phyloP scores from a whole-genome alignment of 92 coral and sea anemone species.

The Bergia puertoricense region DNA sequence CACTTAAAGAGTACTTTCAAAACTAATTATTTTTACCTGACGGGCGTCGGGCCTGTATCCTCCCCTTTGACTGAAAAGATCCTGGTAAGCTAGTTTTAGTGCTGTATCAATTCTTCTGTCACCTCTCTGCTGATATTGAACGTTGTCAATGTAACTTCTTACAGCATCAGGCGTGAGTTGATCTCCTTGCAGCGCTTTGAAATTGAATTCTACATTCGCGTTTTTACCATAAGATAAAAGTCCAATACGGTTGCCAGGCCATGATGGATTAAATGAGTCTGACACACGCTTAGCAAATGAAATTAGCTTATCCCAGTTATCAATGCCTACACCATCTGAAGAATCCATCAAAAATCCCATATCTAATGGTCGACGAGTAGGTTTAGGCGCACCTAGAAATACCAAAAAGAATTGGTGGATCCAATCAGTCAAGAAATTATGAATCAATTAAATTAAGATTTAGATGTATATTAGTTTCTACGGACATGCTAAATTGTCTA shows the following conservation, averaged over 20 bases:
- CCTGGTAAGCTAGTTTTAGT: constrained; percentile 56
- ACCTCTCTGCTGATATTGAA: constrained; percentile 63
- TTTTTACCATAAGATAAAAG: constrained; percentile 60
- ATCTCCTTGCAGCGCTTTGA: constrained; percentile 63
- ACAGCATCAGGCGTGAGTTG: constrained; percentile 51
- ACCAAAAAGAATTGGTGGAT: not conserved
- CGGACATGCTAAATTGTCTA: too few relatives aligned
- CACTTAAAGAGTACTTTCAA: too few relatives aligned
- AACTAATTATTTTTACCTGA: constrained; percentile 30
- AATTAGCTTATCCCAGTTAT: constrained; percentile 21
- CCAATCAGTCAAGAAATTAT: not conserved
- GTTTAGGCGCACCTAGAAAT: constrained; percentile 16
- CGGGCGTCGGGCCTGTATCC: constrained; percentile 71
- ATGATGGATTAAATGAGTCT: constrained; percentile 60
- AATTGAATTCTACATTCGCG: constrained; percentile 63
- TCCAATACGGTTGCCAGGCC: constrained; percentile 76
- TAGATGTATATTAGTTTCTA: not conserved
- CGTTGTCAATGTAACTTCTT: constrained; percentile 50
- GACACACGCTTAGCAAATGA: constrained; percentile 50
- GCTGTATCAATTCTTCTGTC: constrained; percentile 70
- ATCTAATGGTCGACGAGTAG: constrained; percentile 30
- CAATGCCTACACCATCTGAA: not conserved
- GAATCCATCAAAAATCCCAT: constrained; percentile 23
- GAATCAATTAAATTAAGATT: not conserved
- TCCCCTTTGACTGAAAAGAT: constrained; percentile 62